These are phyloP conservation scores for Timema cristinae DNA, from an alignment of 2,888 invertebrate species.

Conservation along the genomic window DNA sequence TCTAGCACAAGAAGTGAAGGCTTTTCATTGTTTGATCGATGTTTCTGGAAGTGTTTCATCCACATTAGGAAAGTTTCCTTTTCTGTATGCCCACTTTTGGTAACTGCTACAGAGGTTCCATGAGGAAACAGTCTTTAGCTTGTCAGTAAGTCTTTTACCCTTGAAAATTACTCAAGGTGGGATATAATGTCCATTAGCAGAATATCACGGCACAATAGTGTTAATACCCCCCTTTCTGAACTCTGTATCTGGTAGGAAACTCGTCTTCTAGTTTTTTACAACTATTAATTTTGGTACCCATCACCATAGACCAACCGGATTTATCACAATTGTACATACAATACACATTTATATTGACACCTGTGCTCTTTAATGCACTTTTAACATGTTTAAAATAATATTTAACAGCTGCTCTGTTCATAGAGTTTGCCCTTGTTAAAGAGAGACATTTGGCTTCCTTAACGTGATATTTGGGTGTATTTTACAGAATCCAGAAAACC, in stretches of 20 bases:
- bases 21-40: slow-evolving; percentile 3
- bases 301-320: neutral
- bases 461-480: slow-evolving; percentile 7
- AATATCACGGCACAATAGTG: slow-evolving; percentile 10
- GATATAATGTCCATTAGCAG: slow-evolving; percentile 14
- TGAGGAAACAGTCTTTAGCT: slow-evolving; percentile 8
- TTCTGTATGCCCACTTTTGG: neutral
- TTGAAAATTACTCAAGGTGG: slow-evolving; percentile 8
- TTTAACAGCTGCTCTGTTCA: slow-evolving; percentile 5
- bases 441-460: slow-evolving; percentile 6
- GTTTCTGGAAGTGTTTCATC: slow-evolving; percentile 13
- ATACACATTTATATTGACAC: neutral
- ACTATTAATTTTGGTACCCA: neutral
- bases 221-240: slow-evolving; percentile 13
- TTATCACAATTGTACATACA: neutral
- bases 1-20: slow-evolving; percentile 11
- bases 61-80: slow-evolving; percentile 3
- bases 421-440: neutral
- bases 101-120: slow-evolving; percentile 5
- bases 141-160: neutral
- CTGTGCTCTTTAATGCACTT: slow-evolving; percentile 7
- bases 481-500: slow-evolving; percentile 12
- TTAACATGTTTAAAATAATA: slow-evolving; percentile 8
- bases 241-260: slow-evolving; percentile 13
- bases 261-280: neutral